Percentiles rank a stretch among this genome's conserved stretches.
phyloP scores from a whole-genome alignment of 2,797 vertebrate genomes.

The Paramormyrops hopkinsi region DNA sequence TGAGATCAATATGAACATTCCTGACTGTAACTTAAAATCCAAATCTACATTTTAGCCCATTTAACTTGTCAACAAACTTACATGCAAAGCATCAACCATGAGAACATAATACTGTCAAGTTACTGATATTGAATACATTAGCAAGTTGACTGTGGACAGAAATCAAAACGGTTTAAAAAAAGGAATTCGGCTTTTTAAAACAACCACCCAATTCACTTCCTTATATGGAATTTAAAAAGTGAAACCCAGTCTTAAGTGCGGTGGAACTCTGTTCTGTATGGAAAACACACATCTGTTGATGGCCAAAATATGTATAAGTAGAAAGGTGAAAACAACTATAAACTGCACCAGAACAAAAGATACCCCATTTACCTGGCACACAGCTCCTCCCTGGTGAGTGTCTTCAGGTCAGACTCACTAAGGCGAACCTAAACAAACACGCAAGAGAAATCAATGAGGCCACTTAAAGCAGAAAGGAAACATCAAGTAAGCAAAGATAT shows the following conservation, averaged over 20 bases:
- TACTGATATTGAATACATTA: background rate
- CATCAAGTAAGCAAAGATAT: background rate
- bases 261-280: background rate
- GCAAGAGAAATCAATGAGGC: conserved; percentile 23
- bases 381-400: conserved; percentile 89
- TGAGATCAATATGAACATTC: background rate
- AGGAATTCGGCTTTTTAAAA: background rate
- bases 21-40: background rate
- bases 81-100: background rate
- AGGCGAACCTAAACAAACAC: conserved; percentile 80
- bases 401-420: conserved; percentile 97
- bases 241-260: background rate
- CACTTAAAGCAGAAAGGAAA: background rate
- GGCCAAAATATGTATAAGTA: background rate
- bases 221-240: background rate
- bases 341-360: background rate
- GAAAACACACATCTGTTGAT: background rate
- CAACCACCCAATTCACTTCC: background rate
- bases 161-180: background rate
- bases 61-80: background rate
- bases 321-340: background rate
- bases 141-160: background rate
- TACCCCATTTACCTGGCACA: conserved; percentile 77
- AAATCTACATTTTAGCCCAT: background rate
- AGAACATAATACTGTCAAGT: background rate